These are phyloP conservation scores for Mormyrops boulengeri DNA, from an alignment of 2,797 vertebrate genomes.

Conservation along the genomic window DNA sequence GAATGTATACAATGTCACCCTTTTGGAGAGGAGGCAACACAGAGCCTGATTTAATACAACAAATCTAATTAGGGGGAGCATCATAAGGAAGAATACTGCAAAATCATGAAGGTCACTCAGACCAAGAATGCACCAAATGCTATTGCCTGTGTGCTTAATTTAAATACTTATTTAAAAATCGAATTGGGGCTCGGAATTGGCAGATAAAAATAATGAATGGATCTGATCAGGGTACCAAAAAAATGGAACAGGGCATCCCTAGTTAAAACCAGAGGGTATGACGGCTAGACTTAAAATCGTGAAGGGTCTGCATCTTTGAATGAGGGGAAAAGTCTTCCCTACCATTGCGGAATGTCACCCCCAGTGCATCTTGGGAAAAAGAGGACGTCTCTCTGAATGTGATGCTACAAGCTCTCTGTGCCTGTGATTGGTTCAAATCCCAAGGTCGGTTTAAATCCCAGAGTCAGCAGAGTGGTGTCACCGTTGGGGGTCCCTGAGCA, in stretches of 20 bases:
- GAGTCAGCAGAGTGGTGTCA: no score
- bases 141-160: not conserved
- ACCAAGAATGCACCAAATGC: not conserved
- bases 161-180: not conserved
- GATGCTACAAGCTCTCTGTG: not conserved
- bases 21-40: not conserved
- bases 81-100: not conserved
- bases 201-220: not conserved
- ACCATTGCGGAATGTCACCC: not conserved
- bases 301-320: not conserved
- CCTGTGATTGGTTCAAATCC: not conserved
- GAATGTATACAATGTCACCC: not conserved
- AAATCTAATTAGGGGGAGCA: not conserved
- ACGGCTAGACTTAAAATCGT: not conserved
- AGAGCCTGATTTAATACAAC: not conserved
- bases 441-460: not conserved
- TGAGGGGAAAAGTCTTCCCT: not conserved
- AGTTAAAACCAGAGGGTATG: not conserved
- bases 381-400: not conserved
- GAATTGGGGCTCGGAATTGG: not conserved
- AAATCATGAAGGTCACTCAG: not conserved
- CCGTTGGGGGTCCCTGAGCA: no score
- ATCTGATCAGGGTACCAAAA: not conserved
- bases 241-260: not conserved
- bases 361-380: not conserved